These are phyloP conservation scores for Phrynocephalus vlangalii DNA, from an alignment of 2,797 vertebrate genomes.

Conservation along the genomic window DNA sequence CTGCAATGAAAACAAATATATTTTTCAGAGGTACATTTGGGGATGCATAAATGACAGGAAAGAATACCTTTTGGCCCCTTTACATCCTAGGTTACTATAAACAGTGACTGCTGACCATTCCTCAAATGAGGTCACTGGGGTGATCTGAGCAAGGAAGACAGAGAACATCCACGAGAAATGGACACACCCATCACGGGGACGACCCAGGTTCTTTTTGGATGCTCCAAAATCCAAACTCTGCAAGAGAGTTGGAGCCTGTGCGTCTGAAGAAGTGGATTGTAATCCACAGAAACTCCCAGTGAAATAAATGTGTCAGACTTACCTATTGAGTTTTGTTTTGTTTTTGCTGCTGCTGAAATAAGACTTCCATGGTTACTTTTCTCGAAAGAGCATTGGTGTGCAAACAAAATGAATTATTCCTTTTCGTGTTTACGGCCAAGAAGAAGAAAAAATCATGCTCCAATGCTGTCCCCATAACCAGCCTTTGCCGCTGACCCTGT, in stretches of 20 bases:
- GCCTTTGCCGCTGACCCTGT: not conserved
- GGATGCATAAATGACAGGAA: not conserved
- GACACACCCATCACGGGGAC: not conserved
- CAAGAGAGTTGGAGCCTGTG: too few species aligned
- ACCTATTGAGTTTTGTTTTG: too few species aligned
- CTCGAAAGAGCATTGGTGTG: too few species aligned
- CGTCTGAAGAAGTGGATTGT: too few species aligned
- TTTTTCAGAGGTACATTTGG: not conserved
- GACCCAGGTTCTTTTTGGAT: not conserved
- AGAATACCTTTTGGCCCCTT: not conserved
- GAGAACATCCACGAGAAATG: not conserved
- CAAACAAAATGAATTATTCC: not conserved
- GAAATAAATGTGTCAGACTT: too few species aligned
- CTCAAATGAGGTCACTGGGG: not conserved
- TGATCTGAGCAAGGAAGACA: not conserved
- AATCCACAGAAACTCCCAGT: too few species aligned
- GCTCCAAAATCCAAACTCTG: not conserved
- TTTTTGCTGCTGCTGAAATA: too few species aligned
- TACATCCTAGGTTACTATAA: too few species aligned
- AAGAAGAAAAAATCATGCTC: not conserved
- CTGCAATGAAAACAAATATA: slow-evolving; percentile 74
- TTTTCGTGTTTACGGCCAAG: not conserved
- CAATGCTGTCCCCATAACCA: not conserved
- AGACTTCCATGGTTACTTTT: too few species aligned
- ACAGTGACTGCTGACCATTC: not conserved